Evolutionary conservation across 2,797 vertebrate genomes (phyloP).

Genomic region (Tragopan temminckii): DNA sequence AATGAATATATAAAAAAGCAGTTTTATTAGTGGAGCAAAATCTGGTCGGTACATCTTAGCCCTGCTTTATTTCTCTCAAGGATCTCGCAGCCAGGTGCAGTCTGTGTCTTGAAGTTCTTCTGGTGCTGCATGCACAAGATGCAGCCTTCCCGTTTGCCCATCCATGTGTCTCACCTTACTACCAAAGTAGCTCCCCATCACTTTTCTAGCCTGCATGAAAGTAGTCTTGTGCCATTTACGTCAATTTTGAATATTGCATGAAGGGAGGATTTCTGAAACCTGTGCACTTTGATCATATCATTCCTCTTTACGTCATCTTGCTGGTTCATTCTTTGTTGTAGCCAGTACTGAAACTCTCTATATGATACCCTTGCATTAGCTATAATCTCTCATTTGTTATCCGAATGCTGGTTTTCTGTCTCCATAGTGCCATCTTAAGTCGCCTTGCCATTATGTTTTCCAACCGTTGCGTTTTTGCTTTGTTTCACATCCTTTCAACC

Average conservation of each 20-base stretch:
- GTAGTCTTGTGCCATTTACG: slow-evolving; percentile 23
- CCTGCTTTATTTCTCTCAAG: background rate
- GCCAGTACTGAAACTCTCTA: background rate
- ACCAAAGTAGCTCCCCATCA: background rate
- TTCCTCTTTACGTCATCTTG: background rate
- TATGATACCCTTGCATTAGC: background rate
- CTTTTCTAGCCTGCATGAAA: slow-evolving; percentile 16
- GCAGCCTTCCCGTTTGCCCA: background rate
- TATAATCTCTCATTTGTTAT: background rate
- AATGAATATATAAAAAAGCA: background rate
- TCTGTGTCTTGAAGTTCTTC: background rate
- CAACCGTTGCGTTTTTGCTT: background rate
- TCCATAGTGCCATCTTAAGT: background rate
- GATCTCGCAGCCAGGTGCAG: background rate
- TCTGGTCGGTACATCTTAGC: background rate
- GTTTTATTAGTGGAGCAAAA: background rate
- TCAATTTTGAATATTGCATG: background rate
- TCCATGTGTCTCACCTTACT: background rate
- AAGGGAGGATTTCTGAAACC: slow-evolving; percentile 20
- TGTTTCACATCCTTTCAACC: background rate
- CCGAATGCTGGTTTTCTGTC: background rate
- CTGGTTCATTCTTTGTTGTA: background rate
- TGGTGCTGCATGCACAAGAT: background rate
- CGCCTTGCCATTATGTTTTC: background rate
- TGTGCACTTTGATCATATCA: slow-evolving; percentile 33